Conservation (phyloP, 2,888 invertebrate genomes). For the Parnassius glacialis region DNA sequence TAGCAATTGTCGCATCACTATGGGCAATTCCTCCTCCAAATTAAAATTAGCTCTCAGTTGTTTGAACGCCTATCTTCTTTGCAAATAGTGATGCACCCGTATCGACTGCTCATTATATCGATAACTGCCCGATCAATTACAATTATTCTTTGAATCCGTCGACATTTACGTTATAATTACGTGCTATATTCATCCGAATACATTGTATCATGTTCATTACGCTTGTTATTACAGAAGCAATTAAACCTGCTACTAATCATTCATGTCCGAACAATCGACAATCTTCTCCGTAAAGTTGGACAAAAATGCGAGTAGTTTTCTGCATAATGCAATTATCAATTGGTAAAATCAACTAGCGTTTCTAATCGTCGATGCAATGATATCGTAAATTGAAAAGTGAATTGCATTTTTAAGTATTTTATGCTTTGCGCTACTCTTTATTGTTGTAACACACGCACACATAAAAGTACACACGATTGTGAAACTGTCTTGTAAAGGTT, state of each 20-base stretch:
- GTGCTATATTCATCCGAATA: conserved; percentile 6
- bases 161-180: conserved; percentile 10
- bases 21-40: conserved; percentile 6
- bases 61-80: background rate
- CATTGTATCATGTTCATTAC: conserved; percentile 11
- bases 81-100: conserved; percentile 8
- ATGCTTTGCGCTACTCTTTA: conserved; percentile 17
- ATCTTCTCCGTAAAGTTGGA: conserved; percentile 10
- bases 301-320: conserved; percentile 13
- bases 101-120: conserved; percentile 14
- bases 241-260: conserved; percentile 16
- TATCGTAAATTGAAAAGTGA: conserved; percentile 15
- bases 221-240: conserved; percentile 12
- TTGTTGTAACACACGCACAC: conserved; percentile 17
- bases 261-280: conserved; percentile 15
- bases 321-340: conserved; percentile 18
- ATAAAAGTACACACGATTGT: background rate
- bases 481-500: background rate
- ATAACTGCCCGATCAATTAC: conserved; percentile 9
- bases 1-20: conserved; percentile 9
- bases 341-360: conserved; percentile 20
- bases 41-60: conserved; percentile 1
- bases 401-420: conserved; percentile 12
- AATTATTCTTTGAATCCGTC: conserved; percentile 3
- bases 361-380: conserved; percentile 21